phyloP scores from a whole-genome alignment of 2,113 vertebrate genomes.

The Silurus asotus region DNA sequence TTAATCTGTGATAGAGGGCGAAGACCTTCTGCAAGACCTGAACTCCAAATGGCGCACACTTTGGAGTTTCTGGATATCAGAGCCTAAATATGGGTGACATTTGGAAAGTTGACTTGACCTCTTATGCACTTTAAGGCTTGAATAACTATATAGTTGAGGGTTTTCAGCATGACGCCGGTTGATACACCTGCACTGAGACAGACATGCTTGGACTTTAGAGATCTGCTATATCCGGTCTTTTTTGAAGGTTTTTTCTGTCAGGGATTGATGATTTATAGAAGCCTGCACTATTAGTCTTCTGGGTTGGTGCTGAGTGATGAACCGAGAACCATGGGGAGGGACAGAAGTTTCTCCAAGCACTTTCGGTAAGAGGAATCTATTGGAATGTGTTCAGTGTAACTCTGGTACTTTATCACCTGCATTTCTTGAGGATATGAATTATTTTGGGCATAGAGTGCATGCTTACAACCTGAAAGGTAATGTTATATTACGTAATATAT shows the following conservation, averaged over 20 bases:
- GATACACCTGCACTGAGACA: not conserved
- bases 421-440: not conserved
- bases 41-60: constrained; percentile 28
- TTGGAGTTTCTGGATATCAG: constrained; percentile 12
- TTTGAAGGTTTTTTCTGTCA: constrained; percentile 43
- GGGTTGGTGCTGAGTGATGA: constrained; percentile 54
- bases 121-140: constrained; percentile 8
- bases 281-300: constrained; percentile 39
- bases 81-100: constrained; percentile 23
- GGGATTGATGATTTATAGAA: constrained; percentile 56
- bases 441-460: not conserved
- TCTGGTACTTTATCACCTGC: constrained; percentile 33
- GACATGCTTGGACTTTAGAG: constrained; percentile 7
- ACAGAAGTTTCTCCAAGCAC: constrained; percentile 87
- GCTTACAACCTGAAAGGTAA: not conserved
- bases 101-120: constrained; percentile 33
- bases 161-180: constrained; percentile 31
- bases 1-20: constrained; percentile 29
- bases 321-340: constrained; percentile 83
- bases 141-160: not conserved
- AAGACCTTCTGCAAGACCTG: constrained; percentile 5
- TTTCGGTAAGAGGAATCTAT: constrained; percentile 81
- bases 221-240: constrained; percentile 23
- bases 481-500: not conserved
- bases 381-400: constrained; percentile 18